Evolutionary conservation across 2,797 vertebrate genomes (phyloP), one percentile per base, ranked within the genome.

Genomic region (Heliangelus exortis): DNA sequence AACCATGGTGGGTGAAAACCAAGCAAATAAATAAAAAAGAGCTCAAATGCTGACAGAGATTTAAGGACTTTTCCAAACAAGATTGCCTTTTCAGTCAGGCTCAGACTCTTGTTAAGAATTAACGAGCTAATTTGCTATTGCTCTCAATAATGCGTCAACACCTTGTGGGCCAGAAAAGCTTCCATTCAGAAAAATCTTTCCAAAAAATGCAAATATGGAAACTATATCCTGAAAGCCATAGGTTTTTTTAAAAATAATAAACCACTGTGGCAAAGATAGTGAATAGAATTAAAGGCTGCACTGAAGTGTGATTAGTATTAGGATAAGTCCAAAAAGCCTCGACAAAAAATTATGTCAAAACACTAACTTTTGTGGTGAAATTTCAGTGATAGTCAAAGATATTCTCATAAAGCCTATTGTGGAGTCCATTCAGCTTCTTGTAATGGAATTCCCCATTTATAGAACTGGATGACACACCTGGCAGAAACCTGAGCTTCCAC

Each of bases 171-270:
- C 41, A 68, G 74, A 81, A 58, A 18, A 84, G 3, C 16, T 87
- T 74, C 83, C 28, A 77, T 92, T 92, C 57, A 89, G 31, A 89
- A 90, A 91, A 90, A 67, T 43, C 20, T 57, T 75, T 58, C 45
- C 21, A 72, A 77, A 84, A 80, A 1, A 10, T 34, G 25, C 22
- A 55, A 19, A 58, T 34, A 14, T 29, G 36, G 15, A 76, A 94
- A 41, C 8, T 21, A 5, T 45, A 47, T 73, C 84, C 33, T 69
- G 50, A 84, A 84, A 62, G 22, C 25, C 53, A 61, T 36, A 73
- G 55, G 33, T n/a, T 15, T 6, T 17, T 17, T 18, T 72, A 14
- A 82, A 68, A 53, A 4, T 12, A 63, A 14, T 41, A 34, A 57
- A 66, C 48, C 5, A 67, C 54, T 34, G 16, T 0, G 0, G 43